phyloP scores from a whole-genome alignment of 2,113 vertebrate species.

The Ciconia maguari region DNA sequence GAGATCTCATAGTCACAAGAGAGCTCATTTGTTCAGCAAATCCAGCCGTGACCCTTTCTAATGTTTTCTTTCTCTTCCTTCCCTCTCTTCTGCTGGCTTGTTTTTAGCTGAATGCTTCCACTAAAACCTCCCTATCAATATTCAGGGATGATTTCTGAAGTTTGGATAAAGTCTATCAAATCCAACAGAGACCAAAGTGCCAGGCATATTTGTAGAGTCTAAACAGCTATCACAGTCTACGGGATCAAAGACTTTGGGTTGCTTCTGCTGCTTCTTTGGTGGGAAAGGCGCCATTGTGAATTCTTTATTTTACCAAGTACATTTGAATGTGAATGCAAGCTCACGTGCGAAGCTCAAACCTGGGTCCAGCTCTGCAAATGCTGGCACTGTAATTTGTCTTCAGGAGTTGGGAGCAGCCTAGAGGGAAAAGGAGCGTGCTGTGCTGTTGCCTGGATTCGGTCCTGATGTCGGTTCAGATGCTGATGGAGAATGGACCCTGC shows the following conservation, averaged over 20 bases:
- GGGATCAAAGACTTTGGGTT: neutral
- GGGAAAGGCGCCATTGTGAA: neutral
- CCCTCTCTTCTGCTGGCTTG: neutral
- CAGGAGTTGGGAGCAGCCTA: neutral
- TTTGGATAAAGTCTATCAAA: conserved; percentile 30
- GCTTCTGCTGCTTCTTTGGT: neutral
- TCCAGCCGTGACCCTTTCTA: conserved; percentile 65
- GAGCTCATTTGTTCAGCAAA: conserved; percentile 73
- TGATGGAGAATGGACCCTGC: neutral
- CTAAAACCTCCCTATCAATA: conserved; percentile 44
- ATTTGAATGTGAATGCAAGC: neutral
- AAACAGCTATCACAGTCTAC: neutral
- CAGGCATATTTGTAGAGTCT: neutral
- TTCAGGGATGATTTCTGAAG: conserved; percentile 36
- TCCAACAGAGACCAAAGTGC: neutral
- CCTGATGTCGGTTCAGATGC: neutral
- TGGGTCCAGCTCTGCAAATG: neutral
- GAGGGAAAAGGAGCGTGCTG: neutral
- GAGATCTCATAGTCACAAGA: conserved; percentile 63
- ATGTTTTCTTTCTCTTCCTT: conserved; percentile 30
- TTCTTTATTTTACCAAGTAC: neutral
- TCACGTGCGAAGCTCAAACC: neutral
- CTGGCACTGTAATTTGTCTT: neutral
- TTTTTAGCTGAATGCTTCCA: conserved; percentile 24
- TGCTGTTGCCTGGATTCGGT: neutral